These are phyloP conservation scores for Parnassius apollo DNA, from an alignment of 2,888 invertebrate species.

Conservation along the genomic window DNA sequence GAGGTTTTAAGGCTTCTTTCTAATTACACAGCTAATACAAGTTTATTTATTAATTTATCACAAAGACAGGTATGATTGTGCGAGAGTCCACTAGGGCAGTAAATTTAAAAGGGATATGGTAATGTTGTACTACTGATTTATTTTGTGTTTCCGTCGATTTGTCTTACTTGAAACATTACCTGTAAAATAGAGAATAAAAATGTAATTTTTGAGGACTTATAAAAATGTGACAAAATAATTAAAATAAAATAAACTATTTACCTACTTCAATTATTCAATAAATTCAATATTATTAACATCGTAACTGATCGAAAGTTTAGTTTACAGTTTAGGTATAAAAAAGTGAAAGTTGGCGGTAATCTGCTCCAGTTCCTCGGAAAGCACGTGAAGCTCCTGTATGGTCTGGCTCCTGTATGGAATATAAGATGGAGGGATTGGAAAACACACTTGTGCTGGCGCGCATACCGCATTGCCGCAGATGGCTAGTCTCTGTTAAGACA, in stretches of 20 bases:
- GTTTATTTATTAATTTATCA: conserved; percentile 30
- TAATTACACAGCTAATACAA: conserved; percentile 18
- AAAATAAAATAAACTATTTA: background rate
- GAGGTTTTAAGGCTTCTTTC: conserved; percentile 5
- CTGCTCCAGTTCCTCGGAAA: no score
- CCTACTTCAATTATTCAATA: no score
- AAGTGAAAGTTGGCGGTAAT: no score
- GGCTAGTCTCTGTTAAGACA: no score
- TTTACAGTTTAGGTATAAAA: no score
- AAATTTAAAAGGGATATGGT: conserved; percentile 62
- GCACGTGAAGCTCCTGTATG: no score
- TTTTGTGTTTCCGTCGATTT: conserved; percentile 42
- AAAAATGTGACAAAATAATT: background rate
- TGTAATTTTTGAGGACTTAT: background rate
- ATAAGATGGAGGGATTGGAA: no score
- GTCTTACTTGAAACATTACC: conserved; percentile 52
- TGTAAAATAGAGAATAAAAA: conserved; percentile 39
- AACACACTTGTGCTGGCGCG: no score
- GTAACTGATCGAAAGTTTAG: no score
- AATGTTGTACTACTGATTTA: conserved; percentile 69
- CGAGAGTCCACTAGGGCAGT: conserved; percentile 47
- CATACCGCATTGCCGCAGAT: no score
- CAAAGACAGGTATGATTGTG: conserved; percentile 37
- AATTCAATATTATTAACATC: no score
- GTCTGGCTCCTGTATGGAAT: no score